Evolutionary conservation across 2,888 invertebrate species (phyloP).

Genomic region (Leptopterna dolabrata): DNA sequence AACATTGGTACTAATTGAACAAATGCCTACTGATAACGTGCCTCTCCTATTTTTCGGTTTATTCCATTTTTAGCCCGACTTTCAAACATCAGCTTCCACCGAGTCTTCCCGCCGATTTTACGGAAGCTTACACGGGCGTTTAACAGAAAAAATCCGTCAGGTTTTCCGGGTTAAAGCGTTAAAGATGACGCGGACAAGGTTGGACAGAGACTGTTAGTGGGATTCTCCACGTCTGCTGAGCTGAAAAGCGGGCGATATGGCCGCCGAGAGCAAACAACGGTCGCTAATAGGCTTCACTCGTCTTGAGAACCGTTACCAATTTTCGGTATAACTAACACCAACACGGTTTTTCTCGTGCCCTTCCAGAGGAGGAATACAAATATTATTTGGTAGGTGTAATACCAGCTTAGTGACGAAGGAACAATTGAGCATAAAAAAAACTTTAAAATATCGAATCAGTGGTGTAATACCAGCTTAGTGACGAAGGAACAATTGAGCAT

Average conservation of each 20-base stretch:
- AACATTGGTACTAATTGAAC: too few species aligned
- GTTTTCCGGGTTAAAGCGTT: slow-evolving; percentile 43
- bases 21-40: too few species aligned
- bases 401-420: too few species aligned
- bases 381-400: too few species aligned
- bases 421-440: too few species aligned
- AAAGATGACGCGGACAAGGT: slow-evolving; percentile 6
- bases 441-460: too few species aligned
- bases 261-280: slow-evolving; percentile 13
- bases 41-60: too few species aligned
- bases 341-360: background rate
- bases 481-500: too few species aligned
- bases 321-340: too few species aligned
- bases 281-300: slow-evolving; percentile 20
- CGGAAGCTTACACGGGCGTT: slow-evolving; percentile 40
- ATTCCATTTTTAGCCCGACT: too few species aligned
- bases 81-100: background rate
- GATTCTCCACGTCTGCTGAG: slow-evolving; percentile 36
- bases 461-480: too few species aligned
- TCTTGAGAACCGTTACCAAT: background rate
- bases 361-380: background rate
- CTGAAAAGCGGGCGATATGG: slow-evolving; percentile 32
- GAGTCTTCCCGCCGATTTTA: background rate
- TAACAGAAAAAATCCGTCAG: slow-evolving; percentile 11
- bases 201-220: slow-evolving; percentile 24